Conservation (phyloP, 2,113 vertebrate species). For the Dipodomys stephensi region DNA sequence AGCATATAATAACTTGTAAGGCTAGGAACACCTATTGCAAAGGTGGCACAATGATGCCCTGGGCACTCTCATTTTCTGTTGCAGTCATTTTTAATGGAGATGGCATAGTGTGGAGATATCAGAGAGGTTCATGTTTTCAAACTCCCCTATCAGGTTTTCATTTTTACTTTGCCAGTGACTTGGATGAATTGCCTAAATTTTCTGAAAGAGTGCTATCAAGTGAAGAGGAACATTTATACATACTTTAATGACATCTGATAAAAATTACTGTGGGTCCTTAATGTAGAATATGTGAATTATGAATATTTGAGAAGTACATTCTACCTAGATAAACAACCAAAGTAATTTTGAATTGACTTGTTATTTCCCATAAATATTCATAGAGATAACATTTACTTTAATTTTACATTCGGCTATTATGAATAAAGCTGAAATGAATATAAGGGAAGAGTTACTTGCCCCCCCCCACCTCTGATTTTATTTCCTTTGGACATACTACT, state of each 20-base stretch:
- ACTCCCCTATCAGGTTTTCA: constrained; percentile 11
- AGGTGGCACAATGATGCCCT: not conserved
- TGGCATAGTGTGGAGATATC: not conserved
- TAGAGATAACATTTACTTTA: not conserved
- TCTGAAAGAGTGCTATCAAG: constrained; percentile 20
- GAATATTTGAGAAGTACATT: constrained; percentile 29
- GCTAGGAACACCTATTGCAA: accelerated
- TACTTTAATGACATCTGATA: constrained; percentile 35
- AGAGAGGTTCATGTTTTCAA: not conserved
- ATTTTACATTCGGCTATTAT: not conserved
- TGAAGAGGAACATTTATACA: constrained; percentile 39
- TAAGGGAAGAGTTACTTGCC: too few relatives aligned
- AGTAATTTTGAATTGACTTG: constrained; percentile 4
- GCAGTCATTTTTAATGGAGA: not conserved
- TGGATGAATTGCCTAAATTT: not conserved
- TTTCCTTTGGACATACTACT: not conserved
- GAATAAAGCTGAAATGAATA: not conserved
- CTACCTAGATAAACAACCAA: constrained; percentile 51
- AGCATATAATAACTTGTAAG: not conserved
- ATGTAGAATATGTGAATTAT: not conserved
- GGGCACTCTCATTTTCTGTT: too few relatives aligned
- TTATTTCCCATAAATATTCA: constrained; percentile 48
- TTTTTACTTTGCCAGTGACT: not conserved
- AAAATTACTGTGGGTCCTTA: constrained; percentile 55
- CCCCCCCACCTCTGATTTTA: not conserved